Evolutionary conservation across 2,888 invertebrate genomes (phyloP), one percentile per base, ranked within the genome.

Genomic region (Amorpha juglandis): DNA sequence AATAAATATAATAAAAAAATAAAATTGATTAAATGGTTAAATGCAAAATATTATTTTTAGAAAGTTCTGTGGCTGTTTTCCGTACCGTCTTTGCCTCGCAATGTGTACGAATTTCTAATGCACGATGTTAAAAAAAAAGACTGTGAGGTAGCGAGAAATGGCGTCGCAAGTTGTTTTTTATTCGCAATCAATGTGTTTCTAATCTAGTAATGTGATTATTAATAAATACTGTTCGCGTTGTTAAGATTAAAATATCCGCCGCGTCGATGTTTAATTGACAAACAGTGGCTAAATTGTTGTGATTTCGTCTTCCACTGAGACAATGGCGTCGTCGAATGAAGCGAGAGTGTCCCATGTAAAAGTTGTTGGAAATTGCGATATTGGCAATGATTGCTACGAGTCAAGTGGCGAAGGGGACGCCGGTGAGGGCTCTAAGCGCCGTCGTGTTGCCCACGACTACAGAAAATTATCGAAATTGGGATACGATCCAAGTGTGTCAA

Each of bases 131-230:
- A 78, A 77, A 81, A n/a, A 76, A 74, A 79, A 87, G 86, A 88
- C 83, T 87, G 78, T 79, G 82, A 87, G 84, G 84, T 84, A 86
- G 86, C 86, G 74, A 85, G 81, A 92, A 93, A 93, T 93, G 93
- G 93, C 93, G 93, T 92, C 93, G 90, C 88, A 89, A 87, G 88
- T 92, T 93, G 92, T 92, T 91, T 93, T 93, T 90, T 90, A 89
- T 83, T 86, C 82, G 74, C 80, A 82, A 84, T 83, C 82, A 87
- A 82, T 87, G 87, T 87, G 84, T 90, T 90, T 90, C 88, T 88
- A 84, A 83, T 84, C 78, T 75, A 79, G 81, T 67, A 75, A 74
- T 74, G 80, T 77, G 75, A 78, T 82, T 80, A 72, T n/a, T n/a
- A n/a, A n/a, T 77, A 74, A 71, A 75, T 79, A 75, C 75, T 79